Evolutionary conservation across 2,888 invertebrate genomes (phyloP), one percentile per base, ranked within the genome.

Genomic region (Perithous albicinctus): DNA sequence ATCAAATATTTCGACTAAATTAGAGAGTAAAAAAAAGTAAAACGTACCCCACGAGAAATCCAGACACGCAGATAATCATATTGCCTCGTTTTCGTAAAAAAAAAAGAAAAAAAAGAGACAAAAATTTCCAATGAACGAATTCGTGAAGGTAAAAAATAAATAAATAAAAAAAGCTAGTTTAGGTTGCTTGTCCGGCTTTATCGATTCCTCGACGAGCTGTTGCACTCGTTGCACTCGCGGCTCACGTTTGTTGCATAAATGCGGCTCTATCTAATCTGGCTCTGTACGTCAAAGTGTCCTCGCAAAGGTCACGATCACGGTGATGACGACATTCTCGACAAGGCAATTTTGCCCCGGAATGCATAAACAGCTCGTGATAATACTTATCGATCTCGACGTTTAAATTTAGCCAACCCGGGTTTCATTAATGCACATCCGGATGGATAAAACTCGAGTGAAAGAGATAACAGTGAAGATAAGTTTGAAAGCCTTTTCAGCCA

Each of bases 41-140:
- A 54, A 91, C 91, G 76, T 90, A 93, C 93, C 93, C 92, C 87
- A 90, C 90, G 86, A 93, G 85, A 85, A 92, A 92, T 86, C 92
- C 92, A 64, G 93, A 91, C 74, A 93, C 88, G 86, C 91, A 93
- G 86, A 92, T 91, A 85, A 93, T 91, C 93, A 93, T 93, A 61
- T 38, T 86, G 86, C 38, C 64, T 48, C 23, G 67, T 41, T 51
- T 72, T 0, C 10, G 26, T 51, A 63, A 10, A 12, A 38, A 70
- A 20, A 32, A 51, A n/a, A 6, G 20, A 54, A 26, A 41, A 63
- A 35, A 35, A 56, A 29, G 32, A 10, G 38, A 46, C 26, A 51
- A 1, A 23, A 29, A 32, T 29, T 10, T 3, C 1, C 10, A 38
- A 23, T 20, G 5, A 23, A 63, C 20, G 18, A 35, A n/a, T n/a